Conservation (phyloP, 2,888 invertebrate species). For the Embidobia sp. region DNA sequence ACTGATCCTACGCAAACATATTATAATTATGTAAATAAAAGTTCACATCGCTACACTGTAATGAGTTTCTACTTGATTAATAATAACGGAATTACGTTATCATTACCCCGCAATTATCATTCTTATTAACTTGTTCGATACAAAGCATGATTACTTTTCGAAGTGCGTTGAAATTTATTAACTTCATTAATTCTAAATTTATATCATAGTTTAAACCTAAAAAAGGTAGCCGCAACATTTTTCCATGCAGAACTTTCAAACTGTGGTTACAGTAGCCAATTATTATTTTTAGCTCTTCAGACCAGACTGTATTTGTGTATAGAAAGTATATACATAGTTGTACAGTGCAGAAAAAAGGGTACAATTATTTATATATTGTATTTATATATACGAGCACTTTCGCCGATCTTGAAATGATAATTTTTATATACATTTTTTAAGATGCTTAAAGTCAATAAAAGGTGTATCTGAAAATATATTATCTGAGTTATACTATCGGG, state of each 20-base stretch:
- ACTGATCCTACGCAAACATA: conserved; percentile 7
- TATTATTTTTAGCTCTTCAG: conserved; percentile 25
- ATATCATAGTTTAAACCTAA: neutral
- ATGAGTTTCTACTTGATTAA: conserved; percentile 16
- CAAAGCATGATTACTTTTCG: too few relatives aligned
- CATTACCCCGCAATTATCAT: too few relatives aligned
- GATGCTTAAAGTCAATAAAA: too few relatives aligned
- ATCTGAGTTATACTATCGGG: neutral
- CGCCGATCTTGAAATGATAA: neutral
- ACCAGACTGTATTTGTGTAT: conserved; percentile 13
- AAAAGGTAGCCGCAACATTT: conserved; percentile 20
- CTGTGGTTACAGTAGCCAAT: conserved; percentile 27
- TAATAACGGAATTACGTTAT: neutral
- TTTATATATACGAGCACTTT: conserved; percentile 23
- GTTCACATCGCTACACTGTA: conserved; percentile 8
- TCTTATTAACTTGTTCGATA: too few relatives aligned
- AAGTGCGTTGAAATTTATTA: too few relatives aligned
- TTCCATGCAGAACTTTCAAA: conserved; percentile 33
- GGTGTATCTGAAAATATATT: neutral
- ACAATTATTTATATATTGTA: conserved; percentile 10
- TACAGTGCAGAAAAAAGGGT: neutral
- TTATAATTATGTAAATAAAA: conserved; percentile 41
- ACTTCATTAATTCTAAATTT: too few relatives aligned
- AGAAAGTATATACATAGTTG: conserved; percentile 23
- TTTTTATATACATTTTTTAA: too few relatives aligned